These are phyloP conservation scores for Xenopus laevis DNA, from an alignment of 2,113 vertebrate species.

Conservation along the genomic window DNA sequence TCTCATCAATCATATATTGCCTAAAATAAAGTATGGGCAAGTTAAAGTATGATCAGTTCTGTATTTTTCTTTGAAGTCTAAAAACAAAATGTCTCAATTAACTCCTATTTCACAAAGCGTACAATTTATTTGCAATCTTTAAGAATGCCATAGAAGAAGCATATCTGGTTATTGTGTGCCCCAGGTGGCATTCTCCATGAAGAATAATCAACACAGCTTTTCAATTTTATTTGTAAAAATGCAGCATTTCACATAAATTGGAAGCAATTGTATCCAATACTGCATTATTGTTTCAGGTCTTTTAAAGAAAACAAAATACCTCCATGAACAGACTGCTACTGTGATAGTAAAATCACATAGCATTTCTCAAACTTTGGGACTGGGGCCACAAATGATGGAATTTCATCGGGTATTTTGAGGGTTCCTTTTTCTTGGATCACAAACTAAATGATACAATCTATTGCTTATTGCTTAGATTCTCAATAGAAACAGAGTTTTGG, in stretches of 20 bases:
- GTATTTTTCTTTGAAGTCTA: neutral
- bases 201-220: constrained; percentile 32
- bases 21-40: neutral
- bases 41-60: neutral
- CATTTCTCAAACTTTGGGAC: too few species aligned
- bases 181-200: constrained; percentile 38
- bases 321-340: too few species aligned
- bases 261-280: constrained; percentile 36
- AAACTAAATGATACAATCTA: too few species aligned
- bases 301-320: too few species aligned
- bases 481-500: too few species aligned
- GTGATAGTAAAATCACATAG: too few species aligned
- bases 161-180: constrained; percentile 25
- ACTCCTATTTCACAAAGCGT: constrained; percentile 16
- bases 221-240: constrained; percentile 42
- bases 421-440: too few species aligned
- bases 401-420: too few species aligned
- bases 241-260: constrained; percentile 14
- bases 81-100: constrained; percentile 27
- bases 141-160: constrained; percentile 46
- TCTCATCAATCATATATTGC: neutral
- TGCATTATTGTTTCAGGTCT: neutral
- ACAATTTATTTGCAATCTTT: constrained; percentile 46
- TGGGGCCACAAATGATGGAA: too few species aligned
- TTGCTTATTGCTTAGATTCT: too few species aligned